phyloP scores from a whole-genome alignment of 2,797 vertebrate species.

The Pogoniulus pusillus region DNA sequence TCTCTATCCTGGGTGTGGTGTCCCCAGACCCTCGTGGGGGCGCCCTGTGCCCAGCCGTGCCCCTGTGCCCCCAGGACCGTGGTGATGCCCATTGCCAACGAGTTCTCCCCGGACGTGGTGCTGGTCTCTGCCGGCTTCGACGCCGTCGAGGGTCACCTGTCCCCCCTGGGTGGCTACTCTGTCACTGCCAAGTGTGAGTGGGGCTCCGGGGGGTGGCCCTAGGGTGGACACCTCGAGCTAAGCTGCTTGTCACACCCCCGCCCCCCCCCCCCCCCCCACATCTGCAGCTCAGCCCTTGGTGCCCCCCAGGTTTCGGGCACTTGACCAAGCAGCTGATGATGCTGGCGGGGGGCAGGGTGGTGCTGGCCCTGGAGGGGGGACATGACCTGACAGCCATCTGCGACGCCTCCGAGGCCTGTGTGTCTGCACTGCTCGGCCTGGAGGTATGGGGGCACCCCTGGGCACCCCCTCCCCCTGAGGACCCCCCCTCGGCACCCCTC shows the following conservation, averaged over 20 bases:
- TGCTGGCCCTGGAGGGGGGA: constrained; percentile 93
- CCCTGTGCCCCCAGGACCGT: constrained; percentile 82
- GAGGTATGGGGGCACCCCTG: background rate
- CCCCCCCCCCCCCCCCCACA: no score
- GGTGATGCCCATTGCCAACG: constrained; percentile 94
- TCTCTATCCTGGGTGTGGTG: background rate
- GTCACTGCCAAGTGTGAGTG: constrained; percentile 94
- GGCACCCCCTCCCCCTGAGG: background rate
- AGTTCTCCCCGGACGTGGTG: constrained; percentile 93
- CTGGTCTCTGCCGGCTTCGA: constrained; percentile 96
- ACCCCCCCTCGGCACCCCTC: no score
- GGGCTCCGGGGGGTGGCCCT: background rate
- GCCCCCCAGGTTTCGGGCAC: constrained; percentile 89
- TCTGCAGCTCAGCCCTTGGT: no score
- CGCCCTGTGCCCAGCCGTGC: background rate
- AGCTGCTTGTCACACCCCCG: rapidly evolving
- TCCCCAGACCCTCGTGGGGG: no score
- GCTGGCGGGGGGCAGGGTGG: constrained; percentile 90
- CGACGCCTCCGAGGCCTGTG: constrained; percentile 92
- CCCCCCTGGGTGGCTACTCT: constrained; percentile 92
- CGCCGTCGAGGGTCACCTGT: constrained; percentile 94
- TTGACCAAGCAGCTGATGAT: constrained; percentile 94
- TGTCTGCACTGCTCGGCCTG: constrained; percentile 89
- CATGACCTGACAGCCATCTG: constrained; percentile 93
- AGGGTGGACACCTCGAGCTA: rapidly evolving